Evolutionary conservation across 2,888 invertebrate genomes (phyloP).

Genomic region (Callyntrura guangdongensis): DNA sequence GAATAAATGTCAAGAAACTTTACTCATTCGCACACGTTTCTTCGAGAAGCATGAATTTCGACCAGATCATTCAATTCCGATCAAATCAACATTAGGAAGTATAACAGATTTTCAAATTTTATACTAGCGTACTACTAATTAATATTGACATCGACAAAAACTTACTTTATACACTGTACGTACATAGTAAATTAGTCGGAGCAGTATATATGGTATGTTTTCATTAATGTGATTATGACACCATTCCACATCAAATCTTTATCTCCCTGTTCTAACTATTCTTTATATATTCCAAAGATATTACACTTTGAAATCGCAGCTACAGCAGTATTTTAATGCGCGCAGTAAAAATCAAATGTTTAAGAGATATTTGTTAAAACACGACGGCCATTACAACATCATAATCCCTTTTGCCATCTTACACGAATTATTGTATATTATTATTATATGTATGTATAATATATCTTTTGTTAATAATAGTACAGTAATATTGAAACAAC

Average conservation of each 20-base stretch:
- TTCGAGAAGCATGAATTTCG: too few relatives aligned
- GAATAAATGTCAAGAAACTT: neutral
- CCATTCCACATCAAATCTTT: neutral
- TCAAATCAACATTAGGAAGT: too few relatives aligned
- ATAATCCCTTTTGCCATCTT: neutral
- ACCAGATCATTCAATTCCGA: too few relatives aligned
- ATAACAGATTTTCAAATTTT: too few relatives aligned
- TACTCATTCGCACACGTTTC: neutral
- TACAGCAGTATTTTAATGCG: neutral
- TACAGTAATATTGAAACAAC: constrained; percentile 4
- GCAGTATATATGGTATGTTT: too few relatives aligned
- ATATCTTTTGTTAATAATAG: neutral
- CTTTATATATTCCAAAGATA: too few relatives aligned
- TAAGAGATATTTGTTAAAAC: neutral
- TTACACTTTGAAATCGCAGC: neutral
- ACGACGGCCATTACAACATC: constrained; percentile 7
- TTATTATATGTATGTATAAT: constrained; percentile 4
- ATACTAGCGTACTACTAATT: too few relatives aligned
- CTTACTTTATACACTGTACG: too few relatives aligned
- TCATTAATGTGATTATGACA: too few relatives aligned
- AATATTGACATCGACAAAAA: too few relatives aligned
- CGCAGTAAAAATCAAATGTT: neutral
- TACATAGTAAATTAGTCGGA: too few relatives aligned
- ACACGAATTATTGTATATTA: neutral
- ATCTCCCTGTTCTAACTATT: neutral